Conservation (phyloP, 2,797 vertebrate species). For the Urocyon cinereoargenteus region DNA sequence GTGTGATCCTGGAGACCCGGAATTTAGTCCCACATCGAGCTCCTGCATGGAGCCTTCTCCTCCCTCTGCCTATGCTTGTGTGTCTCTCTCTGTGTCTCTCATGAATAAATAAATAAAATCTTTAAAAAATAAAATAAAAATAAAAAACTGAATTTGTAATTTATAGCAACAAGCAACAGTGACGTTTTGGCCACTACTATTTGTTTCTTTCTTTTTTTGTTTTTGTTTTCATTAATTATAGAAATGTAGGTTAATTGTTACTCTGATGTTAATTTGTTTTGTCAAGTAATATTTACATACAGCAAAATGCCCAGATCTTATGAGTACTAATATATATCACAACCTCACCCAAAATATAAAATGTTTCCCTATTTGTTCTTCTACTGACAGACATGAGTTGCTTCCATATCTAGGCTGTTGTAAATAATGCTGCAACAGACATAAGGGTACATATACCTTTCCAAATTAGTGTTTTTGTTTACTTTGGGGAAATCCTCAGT, state of each 20-base stretch:
- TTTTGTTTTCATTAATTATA: background rate
- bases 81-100: too few relatives aligned
- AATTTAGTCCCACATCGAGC: too few relatives aligned
- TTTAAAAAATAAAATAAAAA: too few relatives aligned
- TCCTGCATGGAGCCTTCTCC: too few relatives aligned
- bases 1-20: too few relatives aligned
- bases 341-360: background rate
- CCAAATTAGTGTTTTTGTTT: background rate
- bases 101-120: too few relatives aligned
- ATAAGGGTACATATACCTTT: background rate
- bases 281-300: background rate
- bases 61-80: too few relatives aligned
- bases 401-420: background rate
- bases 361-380: background rate
- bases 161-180: background rate
- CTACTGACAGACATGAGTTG: background rate
- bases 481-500: background rate
- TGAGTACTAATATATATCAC: background rate
- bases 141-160: background rate
- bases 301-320: background rate
- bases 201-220: background rate
- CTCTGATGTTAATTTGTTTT: background rate
- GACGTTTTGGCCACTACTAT: background rate
- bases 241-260: background rate
- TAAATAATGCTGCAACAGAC: background rate